Conservation (phyloP, 2,797 vertebrate genomes). For the Antrozous pallidus region DNA sequence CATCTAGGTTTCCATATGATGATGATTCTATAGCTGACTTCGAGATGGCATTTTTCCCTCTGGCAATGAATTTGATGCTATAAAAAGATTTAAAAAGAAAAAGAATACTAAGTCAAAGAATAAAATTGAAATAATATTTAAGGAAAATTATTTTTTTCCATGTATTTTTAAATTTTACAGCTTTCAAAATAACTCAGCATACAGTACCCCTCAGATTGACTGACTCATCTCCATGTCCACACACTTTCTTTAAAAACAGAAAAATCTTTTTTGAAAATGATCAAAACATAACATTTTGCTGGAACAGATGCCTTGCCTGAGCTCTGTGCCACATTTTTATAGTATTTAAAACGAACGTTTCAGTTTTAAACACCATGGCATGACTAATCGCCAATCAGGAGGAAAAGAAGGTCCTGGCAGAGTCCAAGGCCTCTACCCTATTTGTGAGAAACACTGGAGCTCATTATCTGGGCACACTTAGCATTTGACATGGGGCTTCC, state of each 20-base stretch:
- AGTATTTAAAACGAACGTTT: constrained; percentile 80
- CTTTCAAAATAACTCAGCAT: constrained; percentile 79
- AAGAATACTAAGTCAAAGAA: constrained; percentile 79
- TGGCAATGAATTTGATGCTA: constrained; percentile 69
- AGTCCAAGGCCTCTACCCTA: background rate
- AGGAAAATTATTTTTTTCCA: constrained; percentile 81
- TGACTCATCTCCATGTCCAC: constrained; percentile 82
- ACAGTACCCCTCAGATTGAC: constrained; percentile 79
- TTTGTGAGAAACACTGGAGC: background rate
- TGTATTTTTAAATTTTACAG: constrained; percentile 82
- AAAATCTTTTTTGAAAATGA: constrained; percentile 79
- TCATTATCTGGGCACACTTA: background rate
- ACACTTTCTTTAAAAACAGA: constrained; percentile 83
- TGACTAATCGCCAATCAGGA: constrained; percentile 76
- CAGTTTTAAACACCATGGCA: constrained; percentile 77
- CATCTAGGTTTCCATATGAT: constrained; percentile 48
- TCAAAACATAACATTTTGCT: constrained; percentile 83
- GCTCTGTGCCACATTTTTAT: constrained; percentile 79
- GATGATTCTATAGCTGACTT: constrained; percentile 61
- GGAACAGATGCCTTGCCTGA: constrained; percentile 84
- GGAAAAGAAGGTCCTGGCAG: constrained; percentile 59
- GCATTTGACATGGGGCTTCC: background rate
- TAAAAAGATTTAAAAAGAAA: constrained; percentile 77
- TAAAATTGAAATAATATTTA: constrained; percentile 82
- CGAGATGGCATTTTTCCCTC: constrained; percentile 69